Conservation (phyloP, 2,797 vertebrate genomes). For the Eospalax fontanierii region DNA sequence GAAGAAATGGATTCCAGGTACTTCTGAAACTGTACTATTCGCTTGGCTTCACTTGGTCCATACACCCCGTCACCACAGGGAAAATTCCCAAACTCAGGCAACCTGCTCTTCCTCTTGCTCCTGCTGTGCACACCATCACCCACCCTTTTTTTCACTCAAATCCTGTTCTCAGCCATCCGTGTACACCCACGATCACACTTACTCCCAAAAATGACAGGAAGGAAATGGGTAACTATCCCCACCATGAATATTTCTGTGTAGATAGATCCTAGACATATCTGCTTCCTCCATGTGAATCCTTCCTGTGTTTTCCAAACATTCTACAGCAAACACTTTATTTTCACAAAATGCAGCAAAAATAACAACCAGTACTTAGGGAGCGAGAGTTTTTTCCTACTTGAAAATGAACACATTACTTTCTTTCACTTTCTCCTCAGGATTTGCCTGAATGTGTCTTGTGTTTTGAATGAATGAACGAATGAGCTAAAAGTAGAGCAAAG, state of each 20-base stretch:
- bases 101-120: rapidly evolving
- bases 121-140: neutral
- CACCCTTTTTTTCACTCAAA: neutral
- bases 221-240: conserved; percentile 35
- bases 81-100: neutral
- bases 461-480: neutral
- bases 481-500: neutral
- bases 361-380: neutral
- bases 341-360: conserved; percentile 38
- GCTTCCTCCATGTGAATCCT: conserved; percentile 46
- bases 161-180: neutral
- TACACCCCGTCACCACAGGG: neutral
- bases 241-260: conserved; percentile 35
- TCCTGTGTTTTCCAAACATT: conserved; percentile 63
- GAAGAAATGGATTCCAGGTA: neutral
- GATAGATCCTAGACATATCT: conserved; percentile 4
- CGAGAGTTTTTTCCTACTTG: neutral
- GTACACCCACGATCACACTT: neutral
- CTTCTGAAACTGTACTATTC: neutral
- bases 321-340: conserved; percentile 30
- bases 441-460: neutral
- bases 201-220: conserved; percentile 2
- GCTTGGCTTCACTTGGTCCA: neutral
- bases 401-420: conserved; percentile 39
- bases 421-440: neutral